These are phyloP conservation scores for Ophion slaviceki DNA, from an alignment of 2,888 invertebrate genomes.

Conservation along the genomic window DNA sequence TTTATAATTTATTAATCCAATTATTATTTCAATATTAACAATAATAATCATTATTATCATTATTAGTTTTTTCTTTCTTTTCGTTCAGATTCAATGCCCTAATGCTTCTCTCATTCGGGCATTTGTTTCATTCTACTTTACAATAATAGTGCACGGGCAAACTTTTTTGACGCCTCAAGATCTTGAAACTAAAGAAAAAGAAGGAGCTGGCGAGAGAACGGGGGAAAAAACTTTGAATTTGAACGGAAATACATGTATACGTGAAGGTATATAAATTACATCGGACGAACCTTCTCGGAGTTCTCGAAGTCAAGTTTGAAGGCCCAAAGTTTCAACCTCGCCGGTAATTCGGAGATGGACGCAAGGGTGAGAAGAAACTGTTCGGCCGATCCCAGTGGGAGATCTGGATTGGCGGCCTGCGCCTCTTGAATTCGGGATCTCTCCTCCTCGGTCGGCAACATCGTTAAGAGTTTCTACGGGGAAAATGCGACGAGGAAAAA, in stretches of 20 bases:
- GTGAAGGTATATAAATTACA: conserved; percentile 14
- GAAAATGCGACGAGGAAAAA: conserved; percentile 29
- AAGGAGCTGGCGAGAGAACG: neutral
- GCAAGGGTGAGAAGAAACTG: conserved; percentile 98
- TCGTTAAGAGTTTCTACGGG: conserved; percentile 93
- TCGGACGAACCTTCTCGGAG: conserved; percentile 90
- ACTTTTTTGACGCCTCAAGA: conserved; percentile 30
- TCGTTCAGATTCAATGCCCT: conserved; percentile 1
- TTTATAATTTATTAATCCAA: too few relatives aligned
- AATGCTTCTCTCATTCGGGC: conserved; percentile 31
- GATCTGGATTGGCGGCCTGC: conserved; percentile 94
- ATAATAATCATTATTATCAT: neutral
- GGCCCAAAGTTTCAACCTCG: conserved; percentile 97
- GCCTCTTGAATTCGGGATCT: conserved; percentile 98
- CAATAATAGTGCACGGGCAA: conserved; percentile 28
- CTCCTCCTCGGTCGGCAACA: conserved; percentile 99
- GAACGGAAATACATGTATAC: neutral
- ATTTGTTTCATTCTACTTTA: conserved; percentile 32
- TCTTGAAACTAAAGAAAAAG: conserved; percentile 1
- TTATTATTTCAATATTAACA: too few relatives aligned
- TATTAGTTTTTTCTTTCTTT: neutral
- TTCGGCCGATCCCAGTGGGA: conserved; percentile 97
- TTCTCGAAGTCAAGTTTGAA: conserved; percentile 99
- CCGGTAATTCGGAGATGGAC: conserved; percentile 97
- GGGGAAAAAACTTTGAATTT: conserved; percentile 11